Evolutionary conservation across 2,797 vertebrate genomes (phyloP).

Genomic region (Pachyuromys duprasi): DNA sequence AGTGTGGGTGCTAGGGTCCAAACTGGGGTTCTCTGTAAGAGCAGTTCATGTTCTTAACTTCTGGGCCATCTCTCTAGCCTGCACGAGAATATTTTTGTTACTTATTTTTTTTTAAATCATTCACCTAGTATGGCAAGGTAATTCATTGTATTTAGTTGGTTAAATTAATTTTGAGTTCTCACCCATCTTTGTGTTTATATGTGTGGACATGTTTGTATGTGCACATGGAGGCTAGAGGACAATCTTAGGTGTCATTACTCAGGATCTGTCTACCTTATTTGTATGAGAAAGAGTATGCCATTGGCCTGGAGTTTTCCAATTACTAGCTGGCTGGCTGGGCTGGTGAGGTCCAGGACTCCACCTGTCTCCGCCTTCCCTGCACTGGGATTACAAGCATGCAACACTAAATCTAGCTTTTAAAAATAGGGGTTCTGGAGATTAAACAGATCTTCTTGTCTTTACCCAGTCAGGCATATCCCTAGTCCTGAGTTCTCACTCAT

Average conservation of each 20-base stretch:
- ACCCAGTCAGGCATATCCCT: neutral
- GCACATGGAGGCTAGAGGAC: neutral
- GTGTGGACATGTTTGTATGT: neutral
- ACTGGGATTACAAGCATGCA: neutral
- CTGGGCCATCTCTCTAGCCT: neutral
- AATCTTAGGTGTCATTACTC: neutral
- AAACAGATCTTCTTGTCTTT: neutral
- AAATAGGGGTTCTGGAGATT: neutral
- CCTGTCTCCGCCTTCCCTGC: neutral
- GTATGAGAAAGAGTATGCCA: neutral
- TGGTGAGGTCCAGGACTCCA: neutral
- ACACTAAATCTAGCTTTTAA: neutral
- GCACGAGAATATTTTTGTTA: neutral
- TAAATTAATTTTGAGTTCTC: slow-evolving; percentile 42
- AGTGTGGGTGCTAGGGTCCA: neutral
- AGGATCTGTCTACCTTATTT: neutral
- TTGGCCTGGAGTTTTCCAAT: neutral
- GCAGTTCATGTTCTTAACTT: neutral
- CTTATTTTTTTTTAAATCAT: neutral
- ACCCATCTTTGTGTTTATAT: neutral
- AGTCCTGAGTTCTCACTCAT: neutral
- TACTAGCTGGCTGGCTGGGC: neutral
- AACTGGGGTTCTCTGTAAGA: neutral
- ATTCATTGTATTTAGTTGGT: neutral
- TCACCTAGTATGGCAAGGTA: neutral